These are phyloP conservation scores for Pardosa pseudoannulata DNA, from an alignment of 2,888 invertebrate species.

Conservation along the genomic window DNA sequence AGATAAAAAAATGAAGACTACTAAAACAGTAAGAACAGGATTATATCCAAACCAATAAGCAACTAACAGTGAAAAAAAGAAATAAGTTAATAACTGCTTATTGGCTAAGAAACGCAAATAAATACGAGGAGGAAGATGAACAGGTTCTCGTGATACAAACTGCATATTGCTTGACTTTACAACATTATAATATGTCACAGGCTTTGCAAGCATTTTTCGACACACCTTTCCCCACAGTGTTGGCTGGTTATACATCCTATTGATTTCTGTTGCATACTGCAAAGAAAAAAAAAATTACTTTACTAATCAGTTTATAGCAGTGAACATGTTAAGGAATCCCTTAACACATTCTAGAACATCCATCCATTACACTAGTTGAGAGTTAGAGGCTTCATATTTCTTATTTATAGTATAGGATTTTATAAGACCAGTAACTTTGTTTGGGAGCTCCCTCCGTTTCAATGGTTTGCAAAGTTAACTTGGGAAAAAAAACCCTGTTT, in stretches of 20 bases:
- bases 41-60: conserved; percentile 73
- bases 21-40: conserved; percentile 43
- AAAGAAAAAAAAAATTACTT: no score
- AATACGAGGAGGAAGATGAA: conserved; percentile 83
- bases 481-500: no score
- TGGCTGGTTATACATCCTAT: conserved; percentile 82
- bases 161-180: conserved; percentile 81
- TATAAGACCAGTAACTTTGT: no score
- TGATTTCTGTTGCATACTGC: conserved; percentile 85
- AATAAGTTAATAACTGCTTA: conserved; percentile 80
- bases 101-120: conserved; percentile 84
- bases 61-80: conserved; percentile 81
- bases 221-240: conserved; percentile 83
- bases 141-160: conserved; percentile 81
- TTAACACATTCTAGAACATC: no score
- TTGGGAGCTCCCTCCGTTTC: no score
- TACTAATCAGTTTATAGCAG: no score
- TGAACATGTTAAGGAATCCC: no score
- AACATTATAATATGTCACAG: conserved; percentile 81
- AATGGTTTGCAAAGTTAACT: no score
- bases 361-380: no score
- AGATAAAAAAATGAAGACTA: conserved; percentile 45
- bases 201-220: conserved; percentile 83
- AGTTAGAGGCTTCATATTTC: no score
- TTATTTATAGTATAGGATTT: no score